A percentile compares a stretch with the other conserved stretches of the same genome.
phyloP scores from a whole-genome alignment of 1,140 invertebrate species.

The Papilio polytes region DNA sequence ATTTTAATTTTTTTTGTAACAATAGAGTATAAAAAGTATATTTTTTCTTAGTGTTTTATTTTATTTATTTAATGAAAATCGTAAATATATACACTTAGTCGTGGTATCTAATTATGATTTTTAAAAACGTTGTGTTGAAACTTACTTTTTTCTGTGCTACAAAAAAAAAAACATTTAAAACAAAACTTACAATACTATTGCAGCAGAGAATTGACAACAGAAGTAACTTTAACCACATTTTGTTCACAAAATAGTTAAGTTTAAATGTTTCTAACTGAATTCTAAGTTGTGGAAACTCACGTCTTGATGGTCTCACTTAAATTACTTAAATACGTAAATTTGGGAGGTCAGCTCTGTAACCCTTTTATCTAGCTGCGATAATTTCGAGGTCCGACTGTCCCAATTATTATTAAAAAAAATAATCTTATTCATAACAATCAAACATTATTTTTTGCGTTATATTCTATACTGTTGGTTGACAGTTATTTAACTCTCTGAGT shows the following conservation, averaged over 20 bases:
- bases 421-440: not conserved
- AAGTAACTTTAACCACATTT: constrained; percentile 63
- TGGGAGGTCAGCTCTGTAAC: constrained; percentile 42
- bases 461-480: too few species aligned
- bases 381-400: not conserved
- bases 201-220: constrained; percentile 54
- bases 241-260: constrained; percentile 22
- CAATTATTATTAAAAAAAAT: not conserved
- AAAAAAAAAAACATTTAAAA: constrained; percentile 27
- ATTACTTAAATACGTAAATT: constrained; percentile 39
- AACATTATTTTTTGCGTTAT: not conserved
- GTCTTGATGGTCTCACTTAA: not conserved
- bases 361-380: constrained; percentile 41
- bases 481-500: too few species aligned
- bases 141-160: too few species aligned
- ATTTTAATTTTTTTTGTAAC: too few species aligned
- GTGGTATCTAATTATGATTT: not conserved
- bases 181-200: constrained; percentile 55
- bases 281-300: not conserved
- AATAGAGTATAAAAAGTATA: too few species aligned
- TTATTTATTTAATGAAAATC: too few species aligned
- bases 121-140: too few species aligned
- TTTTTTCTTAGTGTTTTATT: too few species aligned
- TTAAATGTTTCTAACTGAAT: constrained; percentile 23
- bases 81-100: too few species aligned